Conservation (phyloP, 2,113 vertebrate genomes). For the Naja naja region DNA sequence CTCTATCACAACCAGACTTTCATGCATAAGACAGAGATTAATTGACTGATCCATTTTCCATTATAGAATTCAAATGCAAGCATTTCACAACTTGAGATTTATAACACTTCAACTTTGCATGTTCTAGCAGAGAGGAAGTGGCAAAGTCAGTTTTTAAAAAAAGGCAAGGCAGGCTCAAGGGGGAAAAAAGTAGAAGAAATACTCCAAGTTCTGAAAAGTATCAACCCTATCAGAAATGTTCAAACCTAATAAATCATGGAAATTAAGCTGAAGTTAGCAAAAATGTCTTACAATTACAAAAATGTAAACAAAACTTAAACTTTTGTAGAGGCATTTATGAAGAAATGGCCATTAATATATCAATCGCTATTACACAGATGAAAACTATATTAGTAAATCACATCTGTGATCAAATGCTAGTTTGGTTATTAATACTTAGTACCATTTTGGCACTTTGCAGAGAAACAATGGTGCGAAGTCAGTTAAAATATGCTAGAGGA, state of each 20-base stretch:
- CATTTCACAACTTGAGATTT: not conserved
- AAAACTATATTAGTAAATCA: not conserved
- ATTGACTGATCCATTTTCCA: conserved; percentile 11
- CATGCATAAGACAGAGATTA: conserved; percentile 13
- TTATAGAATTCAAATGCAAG: not conserved
- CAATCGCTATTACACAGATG: not conserved
- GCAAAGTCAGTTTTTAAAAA: not conserved
- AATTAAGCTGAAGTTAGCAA: not conserved
- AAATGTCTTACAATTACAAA: not conserved
- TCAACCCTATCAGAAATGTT: not conserved
- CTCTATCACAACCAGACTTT: not conserved
- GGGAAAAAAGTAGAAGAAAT: not conserved
- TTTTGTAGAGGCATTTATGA: not conserved
- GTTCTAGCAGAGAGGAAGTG: not conserved
- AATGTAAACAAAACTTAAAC: not conserved
- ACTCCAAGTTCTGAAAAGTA: not conserved
- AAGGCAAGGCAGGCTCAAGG: not conserved
- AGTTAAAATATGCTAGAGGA: not conserved
- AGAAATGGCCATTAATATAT: not conserved
- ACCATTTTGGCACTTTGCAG: not conserved
- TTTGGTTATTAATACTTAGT: not conserved
- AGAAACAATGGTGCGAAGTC: not conserved
- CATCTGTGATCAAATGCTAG: not conserved
- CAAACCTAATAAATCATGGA: not conserved
- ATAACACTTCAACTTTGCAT: not conserved